Conservation (phyloP, 2,113 vertebrate genomes). For the Chunga burmeisteri region DNA sequence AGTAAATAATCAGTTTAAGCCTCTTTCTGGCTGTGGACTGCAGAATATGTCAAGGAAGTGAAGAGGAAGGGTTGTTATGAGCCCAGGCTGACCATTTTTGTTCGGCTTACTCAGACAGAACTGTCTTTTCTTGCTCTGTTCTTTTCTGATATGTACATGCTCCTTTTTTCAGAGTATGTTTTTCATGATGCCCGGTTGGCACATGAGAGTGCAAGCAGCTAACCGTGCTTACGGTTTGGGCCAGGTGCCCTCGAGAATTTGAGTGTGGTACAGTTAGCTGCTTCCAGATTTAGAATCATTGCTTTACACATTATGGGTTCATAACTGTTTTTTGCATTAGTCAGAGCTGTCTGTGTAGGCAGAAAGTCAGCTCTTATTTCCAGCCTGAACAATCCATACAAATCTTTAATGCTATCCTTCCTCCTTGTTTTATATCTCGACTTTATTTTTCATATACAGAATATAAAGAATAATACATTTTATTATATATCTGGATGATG, state of each 20-base stretch:
- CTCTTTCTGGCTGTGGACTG: neutral
- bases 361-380: neutral
- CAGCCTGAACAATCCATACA: too few relatives aligned
- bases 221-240: neutral
- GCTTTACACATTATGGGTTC: fast-evolving
- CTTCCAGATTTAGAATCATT: neutral
- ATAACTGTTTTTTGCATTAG: neutral
- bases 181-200: neutral
- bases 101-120: neutral
- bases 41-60: neutral
- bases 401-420: neutral
- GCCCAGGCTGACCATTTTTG: neutral
- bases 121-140: neutral
- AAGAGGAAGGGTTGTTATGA: neutral
- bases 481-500: neutral
- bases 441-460: neutral
- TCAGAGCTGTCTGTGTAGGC: neutral
- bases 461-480: too few relatives aligned
- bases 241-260: neutral
- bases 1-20: neutral
- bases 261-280: neutral
- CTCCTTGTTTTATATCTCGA: neutral
- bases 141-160: neutral
- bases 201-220: neutral
- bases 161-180: neutral